Percentiles rank a stretch among this genome's conserved stretches.
Evolutionary conservation across 1,140 invertebrate species (phyloP).

Genomic region (Pseudobourletiella spinata): DNA sequence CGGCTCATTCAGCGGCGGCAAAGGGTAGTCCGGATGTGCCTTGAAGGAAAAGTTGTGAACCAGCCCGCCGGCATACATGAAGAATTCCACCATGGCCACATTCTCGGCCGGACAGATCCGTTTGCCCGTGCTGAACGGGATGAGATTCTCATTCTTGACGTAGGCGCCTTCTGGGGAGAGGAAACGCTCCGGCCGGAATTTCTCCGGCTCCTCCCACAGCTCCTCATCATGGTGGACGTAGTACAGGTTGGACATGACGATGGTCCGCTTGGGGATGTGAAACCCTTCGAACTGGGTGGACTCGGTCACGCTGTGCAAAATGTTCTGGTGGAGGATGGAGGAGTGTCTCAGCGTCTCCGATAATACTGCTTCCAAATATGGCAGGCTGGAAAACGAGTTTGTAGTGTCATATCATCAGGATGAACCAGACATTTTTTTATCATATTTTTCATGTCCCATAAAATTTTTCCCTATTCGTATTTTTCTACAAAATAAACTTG

Average conservation of each 20-base stretch:
- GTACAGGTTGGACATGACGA: slow-evolving; percentile 42
- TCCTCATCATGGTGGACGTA: slow-evolving; percentile 41
- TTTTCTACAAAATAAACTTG: too few relatives aligned
- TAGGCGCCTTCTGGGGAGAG: slow-evolving; percentile 22
- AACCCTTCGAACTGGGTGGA: background rate
- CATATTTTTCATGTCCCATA: too few relatives aligned
- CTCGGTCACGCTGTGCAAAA: background rate
- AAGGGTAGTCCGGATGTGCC: background rate
- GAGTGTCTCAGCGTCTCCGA: background rate
- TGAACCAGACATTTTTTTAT: too few relatives aligned
- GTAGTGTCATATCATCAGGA: too few relatives aligned
- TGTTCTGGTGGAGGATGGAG: background rate
- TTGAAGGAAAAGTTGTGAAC: background rate
- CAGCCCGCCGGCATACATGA: background rate
- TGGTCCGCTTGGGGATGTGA: slow-evolving; percentile 38
- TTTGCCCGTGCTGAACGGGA: background rate
- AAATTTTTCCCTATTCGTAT: too few relatives aligned
- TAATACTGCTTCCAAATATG: background rate
- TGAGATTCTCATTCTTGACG: slow-evolving; percentile 45
- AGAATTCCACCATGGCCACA: slow-evolving; percentile 2
- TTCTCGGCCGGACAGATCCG: slow-evolving; percentile 37
- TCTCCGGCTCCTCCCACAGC: slow-evolving; percentile 42
- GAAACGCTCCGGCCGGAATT: slow-evolving; percentile 45
- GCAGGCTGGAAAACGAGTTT: too few relatives aligned
- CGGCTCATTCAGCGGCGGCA: background rate